A percentile compares a stretch with the other conserved stretches of the same genome.
Evolutionary conservation across 2,888 invertebrate genomes (phyloP).

Genomic region (Diaprepes abbreviatus): DNA sequence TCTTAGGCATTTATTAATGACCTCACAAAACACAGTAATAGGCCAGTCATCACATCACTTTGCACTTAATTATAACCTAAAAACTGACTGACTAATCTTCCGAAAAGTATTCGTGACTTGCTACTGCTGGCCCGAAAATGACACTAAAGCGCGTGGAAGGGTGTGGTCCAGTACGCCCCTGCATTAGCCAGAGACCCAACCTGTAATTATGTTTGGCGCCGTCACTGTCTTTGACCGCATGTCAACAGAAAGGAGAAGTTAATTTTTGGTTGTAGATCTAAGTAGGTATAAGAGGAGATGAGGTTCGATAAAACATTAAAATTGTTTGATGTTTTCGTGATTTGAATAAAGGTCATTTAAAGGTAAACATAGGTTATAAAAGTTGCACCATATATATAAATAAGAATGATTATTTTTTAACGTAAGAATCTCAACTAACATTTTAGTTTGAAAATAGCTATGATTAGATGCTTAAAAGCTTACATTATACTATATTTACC

Average conservation of each 20-base stretch:
- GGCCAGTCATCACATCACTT: conserved; percentile 49
- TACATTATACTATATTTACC: too few species aligned
- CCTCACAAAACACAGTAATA: conserved; percentile 29
- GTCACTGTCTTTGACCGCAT: conserved; percentile 54
- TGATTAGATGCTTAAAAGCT: too few species aligned
- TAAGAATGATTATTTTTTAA: too few species aligned
- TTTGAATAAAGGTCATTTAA: too few species aligned
- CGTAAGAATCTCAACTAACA: too few species aligned
- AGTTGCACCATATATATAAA: too few species aligned
- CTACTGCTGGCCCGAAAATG: conserved; percentile 45
- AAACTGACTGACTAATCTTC: conserved; percentile 42
- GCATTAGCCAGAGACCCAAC: conserved; percentile 57
- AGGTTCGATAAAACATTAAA: background rate
- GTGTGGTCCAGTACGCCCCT: conserved; percentile 59
- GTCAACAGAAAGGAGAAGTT: conserved; percentile 30
- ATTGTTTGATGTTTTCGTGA: background rate
- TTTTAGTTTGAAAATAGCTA: too few species aligned
- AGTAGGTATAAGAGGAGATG: background rate
- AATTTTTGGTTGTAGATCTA: conserved; percentile 12
- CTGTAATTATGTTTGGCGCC: conserved; percentile 60
- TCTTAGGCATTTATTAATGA: conserved; percentile 38
- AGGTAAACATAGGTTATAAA: too few species aligned
- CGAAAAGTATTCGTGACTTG: conserved; percentile 48
- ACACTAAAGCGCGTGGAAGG: conserved; percentile 58
- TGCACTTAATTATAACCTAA: conserved; percentile 44